These are phyloP conservation scores for Martes flavigula DNA, from an alignment of 2,797 vertebrate species.

Conservation along the genomic window DNA sequence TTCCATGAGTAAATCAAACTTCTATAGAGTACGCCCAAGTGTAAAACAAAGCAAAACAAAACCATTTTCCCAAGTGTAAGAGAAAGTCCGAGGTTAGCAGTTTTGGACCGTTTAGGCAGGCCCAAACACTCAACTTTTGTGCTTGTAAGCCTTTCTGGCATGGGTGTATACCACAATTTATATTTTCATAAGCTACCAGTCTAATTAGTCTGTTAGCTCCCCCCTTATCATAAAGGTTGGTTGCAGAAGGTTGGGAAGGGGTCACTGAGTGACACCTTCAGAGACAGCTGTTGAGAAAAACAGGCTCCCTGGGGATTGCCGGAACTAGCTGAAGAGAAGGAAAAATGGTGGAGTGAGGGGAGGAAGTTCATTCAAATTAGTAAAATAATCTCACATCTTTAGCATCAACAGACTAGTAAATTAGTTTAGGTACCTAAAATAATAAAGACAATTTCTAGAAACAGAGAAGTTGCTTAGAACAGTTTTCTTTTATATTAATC, in stretches of 20 bases:
- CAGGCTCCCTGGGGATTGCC: neutral
- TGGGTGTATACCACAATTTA: neutral
- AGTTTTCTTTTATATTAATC: neutral
- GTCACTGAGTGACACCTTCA: neutral
- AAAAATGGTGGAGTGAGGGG: neutral
- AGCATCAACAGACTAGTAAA: neutral
- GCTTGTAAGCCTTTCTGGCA: neutral
- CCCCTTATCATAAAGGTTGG: neutral
- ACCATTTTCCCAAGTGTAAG: neutral
- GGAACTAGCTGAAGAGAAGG: neutral
- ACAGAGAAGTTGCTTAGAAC: neutral
- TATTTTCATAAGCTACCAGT: constrained; percentile 59
- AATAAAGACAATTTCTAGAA: neutral
- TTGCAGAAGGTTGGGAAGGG: neutral
- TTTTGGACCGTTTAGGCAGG: neutral
- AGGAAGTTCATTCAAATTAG: neutral
- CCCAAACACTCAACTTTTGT: neutral
- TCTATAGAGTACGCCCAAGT: neutral
- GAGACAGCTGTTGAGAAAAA: constrained; percentile 20
- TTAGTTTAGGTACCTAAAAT: neutral
- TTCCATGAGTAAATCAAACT: neutral
- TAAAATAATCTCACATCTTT: neutral
- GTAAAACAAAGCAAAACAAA: constrained; percentile 23
- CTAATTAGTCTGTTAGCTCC: constrained; percentile 60
- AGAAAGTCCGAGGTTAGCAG: constrained; percentile 16